These are phyloP conservation scores for Ivindomyrus marchei DNA, from an alignment of 2,113 vertebrate species.

Conservation along the genomic window DNA sequence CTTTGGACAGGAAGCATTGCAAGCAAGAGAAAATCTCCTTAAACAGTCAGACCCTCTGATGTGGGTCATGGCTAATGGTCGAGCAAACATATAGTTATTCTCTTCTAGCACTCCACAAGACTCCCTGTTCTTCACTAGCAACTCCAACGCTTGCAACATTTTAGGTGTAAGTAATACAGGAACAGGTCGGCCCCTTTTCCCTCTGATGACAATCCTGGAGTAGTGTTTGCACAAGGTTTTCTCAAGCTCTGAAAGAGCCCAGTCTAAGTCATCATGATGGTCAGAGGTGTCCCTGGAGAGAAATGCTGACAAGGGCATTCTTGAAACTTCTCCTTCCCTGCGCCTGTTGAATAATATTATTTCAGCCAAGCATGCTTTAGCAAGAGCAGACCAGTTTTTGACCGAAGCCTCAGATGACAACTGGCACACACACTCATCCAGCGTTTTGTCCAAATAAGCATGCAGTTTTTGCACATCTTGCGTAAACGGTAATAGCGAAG, in stretches of 20 bases:
- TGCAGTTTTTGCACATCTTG: slow-evolving; percentile 24
- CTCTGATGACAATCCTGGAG: background rate
- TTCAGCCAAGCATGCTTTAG: background rate
- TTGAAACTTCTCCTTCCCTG: slow-evolving; percentile 15
- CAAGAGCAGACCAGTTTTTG: background rate
- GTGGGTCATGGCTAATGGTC: background rate
- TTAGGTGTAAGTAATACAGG: background rate
- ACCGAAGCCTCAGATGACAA: background rate
- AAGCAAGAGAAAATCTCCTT: slow-evolving; percentile 17
- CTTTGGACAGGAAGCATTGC: slow-evolving; percentile 23
- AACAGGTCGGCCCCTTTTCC: background rate
- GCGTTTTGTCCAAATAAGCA: background rate
- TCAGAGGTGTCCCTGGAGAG: slow-evolving; percentile 3
- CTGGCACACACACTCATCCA: background rate
- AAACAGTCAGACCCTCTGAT: slow-evolving; percentile 34
- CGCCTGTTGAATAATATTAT: slow-evolving; percentile 9
- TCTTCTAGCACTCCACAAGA: background rate
- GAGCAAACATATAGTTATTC: slow-evolving; percentile 10
- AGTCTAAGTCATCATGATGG: background rate
- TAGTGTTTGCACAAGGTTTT: background rate
- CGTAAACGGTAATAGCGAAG: slow-evolving; percentile 9
- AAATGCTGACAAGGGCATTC: slow-evolving; percentile 1
- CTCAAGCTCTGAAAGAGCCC: background rate
- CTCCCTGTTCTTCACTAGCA: background rate
- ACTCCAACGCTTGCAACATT: background rate